Conservation (phyloP, 2,888 invertebrate species). For the Acrobasis consociella region DNA sequence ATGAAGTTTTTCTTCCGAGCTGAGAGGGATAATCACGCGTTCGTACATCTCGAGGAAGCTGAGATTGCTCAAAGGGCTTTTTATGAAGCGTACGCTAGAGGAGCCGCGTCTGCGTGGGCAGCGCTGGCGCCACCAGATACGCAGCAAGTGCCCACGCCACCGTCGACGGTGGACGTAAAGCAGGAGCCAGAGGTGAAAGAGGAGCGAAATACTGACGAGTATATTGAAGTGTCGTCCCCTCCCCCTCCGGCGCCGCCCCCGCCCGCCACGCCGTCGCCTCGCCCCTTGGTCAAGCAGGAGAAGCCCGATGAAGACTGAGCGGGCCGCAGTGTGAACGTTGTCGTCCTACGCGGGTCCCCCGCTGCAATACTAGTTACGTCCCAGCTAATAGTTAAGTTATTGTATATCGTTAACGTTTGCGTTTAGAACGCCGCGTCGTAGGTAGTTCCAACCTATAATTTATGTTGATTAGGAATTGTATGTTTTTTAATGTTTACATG, state of each 20-base stretch:
- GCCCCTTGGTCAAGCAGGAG: constrained; percentile 67
- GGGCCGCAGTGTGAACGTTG: constrained; percentile 44
- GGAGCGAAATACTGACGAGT: constrained; percentile 71
- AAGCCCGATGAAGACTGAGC: constrained; percentile 68
- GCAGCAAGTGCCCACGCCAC: constrained; percentile 29
- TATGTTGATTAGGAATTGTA: constrained; percentile 68
- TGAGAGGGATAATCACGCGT: constrained; percentile 93
- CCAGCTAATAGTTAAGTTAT: constrained; percentile 61
- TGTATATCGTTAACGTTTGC: constrained; percentile 67
- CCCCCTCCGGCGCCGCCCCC: constrained; percentile 52
- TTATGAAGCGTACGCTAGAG: constrained; percentile 74
- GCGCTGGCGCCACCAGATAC: constrained; percentile 63
- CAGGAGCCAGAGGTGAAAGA: constrained; percentile 73
- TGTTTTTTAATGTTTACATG: constrained; percentile 79
- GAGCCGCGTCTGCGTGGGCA: constrained; percentile 74
- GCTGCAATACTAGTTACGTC: constrained; percentile 82
- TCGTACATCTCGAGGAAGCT: constrained; percentile 82
- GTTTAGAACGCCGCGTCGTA: constrained; percentile 76
- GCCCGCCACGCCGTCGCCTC: constrained; percentile 41
- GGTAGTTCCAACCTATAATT: constrained; percentile 53
- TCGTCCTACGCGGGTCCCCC: constrained; percentile 75
- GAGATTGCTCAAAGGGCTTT: constrained; percentile 76
- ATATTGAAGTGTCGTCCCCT: constrained; percentile 77
- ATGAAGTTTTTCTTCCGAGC: constrained; percentile 95
- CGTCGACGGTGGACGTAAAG: constrained; percentile 54